These are phyloP conservation scores for Sebastolobus alascanus DNA, from an alignment of 2,797 vertebrate genomes.

Conservation along the genomic window DNA sequence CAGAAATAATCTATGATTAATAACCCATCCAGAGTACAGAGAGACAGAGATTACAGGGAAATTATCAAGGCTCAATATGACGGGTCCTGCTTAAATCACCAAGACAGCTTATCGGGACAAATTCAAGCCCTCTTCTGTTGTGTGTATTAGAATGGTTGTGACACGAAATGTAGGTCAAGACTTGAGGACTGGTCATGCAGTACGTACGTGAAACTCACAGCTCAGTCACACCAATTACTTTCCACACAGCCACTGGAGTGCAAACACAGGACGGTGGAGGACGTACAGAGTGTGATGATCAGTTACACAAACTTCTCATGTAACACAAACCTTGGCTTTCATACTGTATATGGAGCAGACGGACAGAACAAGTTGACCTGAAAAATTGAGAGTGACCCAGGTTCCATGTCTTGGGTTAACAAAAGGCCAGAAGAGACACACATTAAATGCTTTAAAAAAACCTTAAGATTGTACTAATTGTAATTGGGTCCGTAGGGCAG, in stretches of 20 bases:
- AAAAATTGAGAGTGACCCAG: background rate
- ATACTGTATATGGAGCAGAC: background rate
- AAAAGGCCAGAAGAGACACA: background rate
- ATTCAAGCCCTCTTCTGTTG: conserved; percentile 2
- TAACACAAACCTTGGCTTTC: conserved; percentile 8
- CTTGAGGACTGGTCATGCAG: background rate
- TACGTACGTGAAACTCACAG: background rate
- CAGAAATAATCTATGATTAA: background rate
- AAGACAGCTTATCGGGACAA: background rate
- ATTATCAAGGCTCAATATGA: background rate
- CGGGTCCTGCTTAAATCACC: background rate
- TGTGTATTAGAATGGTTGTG: background rate
- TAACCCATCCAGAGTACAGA: background rate
- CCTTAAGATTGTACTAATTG: background rate
- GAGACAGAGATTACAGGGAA: too few relatives aligned
- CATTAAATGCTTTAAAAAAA: background rate
- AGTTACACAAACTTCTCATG: conserved; percentile 18
- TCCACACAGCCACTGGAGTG: background rate
- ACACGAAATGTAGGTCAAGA: conserved; percentile 21
- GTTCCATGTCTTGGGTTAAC: background rate
- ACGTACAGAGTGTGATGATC: background rate
- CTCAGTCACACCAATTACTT: conserved; percentile 15
- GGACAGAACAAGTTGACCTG: background rate
- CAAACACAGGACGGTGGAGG: accelerated
- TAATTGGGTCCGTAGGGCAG: conserved; percentile 8